phyloP scores from a whole-genome alignment of 35 echinoderm and acorn worm species.

The Anneissia japonica region DNA sequence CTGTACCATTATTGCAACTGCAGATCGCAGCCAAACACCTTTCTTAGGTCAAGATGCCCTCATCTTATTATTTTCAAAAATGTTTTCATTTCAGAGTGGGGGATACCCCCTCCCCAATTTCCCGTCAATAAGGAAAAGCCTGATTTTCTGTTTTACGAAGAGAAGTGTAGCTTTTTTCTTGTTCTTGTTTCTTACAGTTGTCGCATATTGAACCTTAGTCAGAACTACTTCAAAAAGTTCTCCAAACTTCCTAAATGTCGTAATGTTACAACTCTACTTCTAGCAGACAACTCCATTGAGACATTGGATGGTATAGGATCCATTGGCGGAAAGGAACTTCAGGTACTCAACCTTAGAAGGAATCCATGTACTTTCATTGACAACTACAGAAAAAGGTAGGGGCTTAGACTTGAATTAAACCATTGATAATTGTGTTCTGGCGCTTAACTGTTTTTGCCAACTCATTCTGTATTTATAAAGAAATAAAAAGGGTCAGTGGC shows the following conservation, averaged over 20 bases:
- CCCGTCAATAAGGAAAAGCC: no score
- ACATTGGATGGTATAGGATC: constrained; percentile 52
- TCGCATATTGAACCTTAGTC: constrained; percentile 49
- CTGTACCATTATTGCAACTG: no score
- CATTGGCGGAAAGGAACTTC: constrained; percentile 27
- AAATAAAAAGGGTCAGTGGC: not conserved
- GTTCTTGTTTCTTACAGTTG: constrained; percentile 41
- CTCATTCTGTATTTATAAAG: not conserved
- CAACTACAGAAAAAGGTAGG: constrained; percentile 81
- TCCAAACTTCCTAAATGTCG: constrained; percentile 86
- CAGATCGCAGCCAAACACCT: no score
- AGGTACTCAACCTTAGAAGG: constrained; percentile 55
- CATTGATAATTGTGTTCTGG: not conserved
- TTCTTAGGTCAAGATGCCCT: no score
- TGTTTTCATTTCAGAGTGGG: no score
- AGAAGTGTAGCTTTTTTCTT: no score
- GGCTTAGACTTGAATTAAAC: no score
- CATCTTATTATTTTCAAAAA: no score
- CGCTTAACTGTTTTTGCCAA: not conserved
- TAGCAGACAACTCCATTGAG: constrained; percentile 76
- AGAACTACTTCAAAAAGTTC: constrained; percentile 57
- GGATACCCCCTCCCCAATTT: no score
- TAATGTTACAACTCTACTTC: constrained; percentile 27
- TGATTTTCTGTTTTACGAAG: no score
- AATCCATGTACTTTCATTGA: constrained; percentile 74